Conservation (phyloP, 1,140 invertebrate species). For the Amphibalanus amphitrite region DNA sequence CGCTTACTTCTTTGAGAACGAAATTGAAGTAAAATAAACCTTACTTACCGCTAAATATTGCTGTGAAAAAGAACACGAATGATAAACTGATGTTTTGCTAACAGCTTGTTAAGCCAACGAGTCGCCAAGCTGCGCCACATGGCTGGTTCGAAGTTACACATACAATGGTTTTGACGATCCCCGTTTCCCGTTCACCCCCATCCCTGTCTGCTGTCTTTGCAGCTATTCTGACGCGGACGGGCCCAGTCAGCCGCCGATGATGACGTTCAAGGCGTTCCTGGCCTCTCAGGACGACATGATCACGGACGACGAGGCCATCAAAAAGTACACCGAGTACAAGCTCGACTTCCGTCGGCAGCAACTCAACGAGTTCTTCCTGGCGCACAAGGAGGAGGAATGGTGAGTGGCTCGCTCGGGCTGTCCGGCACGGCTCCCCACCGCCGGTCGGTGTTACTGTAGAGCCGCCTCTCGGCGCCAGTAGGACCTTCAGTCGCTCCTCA, state of each 20-base stretch:
- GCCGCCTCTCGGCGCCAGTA: conserved; percentile 4
- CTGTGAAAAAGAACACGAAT: too few relatives aligned
- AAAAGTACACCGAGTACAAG: conserved; percentile 98
- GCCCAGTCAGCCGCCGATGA: conserved; percentile 66
- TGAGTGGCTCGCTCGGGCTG: conserved; percentile 32
- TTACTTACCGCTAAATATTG: too few relatives aligned
- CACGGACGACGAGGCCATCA: conserved; percentile 88
- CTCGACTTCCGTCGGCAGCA: conserved; percentile 89
- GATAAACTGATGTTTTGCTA: too few relatives aligned
- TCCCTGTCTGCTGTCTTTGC: conserved; percentile 3
- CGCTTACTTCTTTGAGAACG: too few relatives aligned
- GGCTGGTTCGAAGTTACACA: too few relatives aligned
- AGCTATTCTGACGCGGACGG: conserved; percentile 20
- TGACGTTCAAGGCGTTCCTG: conserved; percentile 94
- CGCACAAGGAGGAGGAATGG: conserved; percentile 99
- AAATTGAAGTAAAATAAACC: too few relatives aligned
- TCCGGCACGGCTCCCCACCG: background rate
- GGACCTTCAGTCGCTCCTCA: background rate
- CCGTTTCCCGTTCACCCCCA: background rate
- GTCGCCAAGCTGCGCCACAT: too few relatives aligned
- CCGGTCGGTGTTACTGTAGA: background rate
- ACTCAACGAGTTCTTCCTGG: conserved; percentile 95
- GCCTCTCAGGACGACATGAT: conserved; percentile 93
- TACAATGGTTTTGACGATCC: too few relatives aligned
- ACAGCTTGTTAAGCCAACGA: too few relatives aligned